Conservation (phyloP, 2,113 vertebrate species). For the Spheniscus mendiculus region DNA sequence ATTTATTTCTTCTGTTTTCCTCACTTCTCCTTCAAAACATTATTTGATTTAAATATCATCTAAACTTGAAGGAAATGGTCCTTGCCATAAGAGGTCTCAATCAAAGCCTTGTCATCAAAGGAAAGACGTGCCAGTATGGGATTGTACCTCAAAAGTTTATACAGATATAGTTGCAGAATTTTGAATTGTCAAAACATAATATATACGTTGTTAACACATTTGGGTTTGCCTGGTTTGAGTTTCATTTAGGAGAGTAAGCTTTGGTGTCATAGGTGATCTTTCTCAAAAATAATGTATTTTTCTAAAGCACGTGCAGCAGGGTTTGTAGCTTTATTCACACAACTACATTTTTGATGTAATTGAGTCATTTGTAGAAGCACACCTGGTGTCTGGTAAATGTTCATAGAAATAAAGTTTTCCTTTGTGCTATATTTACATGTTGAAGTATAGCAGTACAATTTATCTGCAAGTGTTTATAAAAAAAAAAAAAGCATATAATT, state of each 20-base stretch:
- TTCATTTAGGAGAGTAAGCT: not conserved
- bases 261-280: not conserved
- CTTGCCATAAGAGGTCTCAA: not conserved
- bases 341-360: not conserved
- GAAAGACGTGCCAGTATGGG: not conserved
- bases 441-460: not conserved
- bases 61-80: not conserved
- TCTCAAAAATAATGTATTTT: not conserved
- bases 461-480: not conserved
- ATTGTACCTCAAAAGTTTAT: not conserved
- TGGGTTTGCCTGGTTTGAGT: not conserved
- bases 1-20: slow-evolving; percentile 35
- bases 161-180: not conserved
- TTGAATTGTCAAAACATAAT: not conserved
- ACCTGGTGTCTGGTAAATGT: not conserved
- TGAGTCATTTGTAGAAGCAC: not conserved
- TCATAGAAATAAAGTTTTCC: not conserved
- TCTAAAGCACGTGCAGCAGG: not conserved
- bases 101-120: not conserved
- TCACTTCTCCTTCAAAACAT: not conserved
- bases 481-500: not conserved
- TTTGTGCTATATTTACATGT: not conserved
- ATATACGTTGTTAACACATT: not conserved
- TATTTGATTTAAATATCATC: slow-evolving; percentile 15
- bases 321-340: not conserved